Percentiles rank a stretch among this genome's conserved stretches.
Evolutionary conservation across 2,888 invertebrate genomes (phyloP).

Genomic region (Apamea sordens): DNA sequence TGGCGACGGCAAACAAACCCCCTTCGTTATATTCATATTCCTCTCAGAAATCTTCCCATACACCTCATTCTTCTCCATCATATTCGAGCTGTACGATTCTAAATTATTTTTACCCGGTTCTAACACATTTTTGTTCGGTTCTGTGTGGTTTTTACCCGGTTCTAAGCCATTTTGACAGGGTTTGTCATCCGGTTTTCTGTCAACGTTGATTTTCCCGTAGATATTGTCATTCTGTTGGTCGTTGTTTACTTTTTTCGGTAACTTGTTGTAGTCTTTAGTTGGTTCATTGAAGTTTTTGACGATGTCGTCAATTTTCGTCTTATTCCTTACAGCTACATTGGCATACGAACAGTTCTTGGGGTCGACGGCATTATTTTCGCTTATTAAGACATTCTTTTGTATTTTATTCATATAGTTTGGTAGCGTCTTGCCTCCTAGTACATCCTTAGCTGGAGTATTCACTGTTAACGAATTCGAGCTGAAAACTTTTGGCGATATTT

Average conservation of each 20-base stretch:
- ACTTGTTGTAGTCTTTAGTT: conserved; percentile 74
- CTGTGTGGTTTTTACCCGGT: conserved; percentile 56
- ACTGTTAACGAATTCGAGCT: conserved; percentile 94
- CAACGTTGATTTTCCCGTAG: conserved; percentile 85
- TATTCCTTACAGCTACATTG: conserved; percentile 84
- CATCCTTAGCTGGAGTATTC: conserved; percentile 95
- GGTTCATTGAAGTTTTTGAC: conserved; percentile 87
- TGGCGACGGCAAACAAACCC: conserved; percentile 67
- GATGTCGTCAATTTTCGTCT: conserved; percentile 86
- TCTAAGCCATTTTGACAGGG: conserved; percentile 59
- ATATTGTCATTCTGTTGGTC: conserved; percentile 84
- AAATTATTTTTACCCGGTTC: conserved; percentile 65
- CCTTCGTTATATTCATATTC: conserved; percentile 58
- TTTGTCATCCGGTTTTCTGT: conserved; percentile 67
- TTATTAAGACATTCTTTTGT: conserved; percentile 78
- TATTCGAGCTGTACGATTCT: conserved; percentile 64
- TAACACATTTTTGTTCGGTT: conserved; percentile 40
- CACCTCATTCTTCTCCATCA: conserved; percentile 56
- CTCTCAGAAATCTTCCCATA: conserved; percentile 64
- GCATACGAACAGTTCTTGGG: conserved; percentile 83
- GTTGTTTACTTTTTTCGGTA: conserved; percentile 86
- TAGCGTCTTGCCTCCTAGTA: conserved; percentile 92
- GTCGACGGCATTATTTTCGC: conserved; percentile 83
- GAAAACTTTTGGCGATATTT: conserved; percentile 94
- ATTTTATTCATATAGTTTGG: conserved; percentile 91